Percentiles rank a stretch among this genome's conserved stretches.
phyloP scores from a whole-genome alignment of 64 coral and sea anemone species.

The Actinia tenebrosa region DNA sequence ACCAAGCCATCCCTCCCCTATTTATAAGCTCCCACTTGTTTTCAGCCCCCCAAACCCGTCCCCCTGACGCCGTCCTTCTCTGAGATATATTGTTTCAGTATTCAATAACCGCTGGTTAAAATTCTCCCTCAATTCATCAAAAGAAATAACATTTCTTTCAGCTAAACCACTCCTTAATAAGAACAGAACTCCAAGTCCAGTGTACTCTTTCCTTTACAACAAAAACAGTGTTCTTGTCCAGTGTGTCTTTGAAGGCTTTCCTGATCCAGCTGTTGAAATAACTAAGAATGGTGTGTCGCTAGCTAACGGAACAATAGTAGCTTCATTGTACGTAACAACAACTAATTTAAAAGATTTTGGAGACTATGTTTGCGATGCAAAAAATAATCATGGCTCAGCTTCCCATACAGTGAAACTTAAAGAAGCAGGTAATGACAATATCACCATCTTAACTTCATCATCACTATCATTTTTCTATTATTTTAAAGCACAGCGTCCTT shows the following conservation, averaged over 20 bases:
- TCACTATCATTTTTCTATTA: too few relatives aligned
- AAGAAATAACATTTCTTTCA: not conserved
- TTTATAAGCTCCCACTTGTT: too few relatives aligned
- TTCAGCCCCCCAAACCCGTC: too few relatives aligned
- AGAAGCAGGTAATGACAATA: not conserved
- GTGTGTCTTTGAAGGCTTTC: constrained; percentile 4
- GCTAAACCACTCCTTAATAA: not conserved
- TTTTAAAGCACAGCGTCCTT: too few relatives aligned
- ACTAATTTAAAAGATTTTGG: not conserved
- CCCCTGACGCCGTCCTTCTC: too few relatives aligned
- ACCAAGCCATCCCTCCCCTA: too few relatives aligned
- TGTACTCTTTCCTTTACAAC: not conserved
- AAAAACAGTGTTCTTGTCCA: not conserved
- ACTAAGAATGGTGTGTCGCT: not conserved
- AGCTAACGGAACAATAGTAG: not conserved
- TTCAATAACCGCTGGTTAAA: not conserved
- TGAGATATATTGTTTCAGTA: too few relatives aligned
- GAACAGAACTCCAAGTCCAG: not conserved
- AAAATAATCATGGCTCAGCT: not conserved
- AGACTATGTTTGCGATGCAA: not conserved
- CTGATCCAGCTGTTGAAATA: not conserved
- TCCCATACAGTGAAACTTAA: not conserved
- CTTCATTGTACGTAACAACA: not conserved
- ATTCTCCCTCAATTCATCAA: not conserved
- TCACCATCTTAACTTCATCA: not conserved